phyloP scores from a whole-genome alignment of 2,888 invertebrate species.

The Mythimna pallens region DNA sequence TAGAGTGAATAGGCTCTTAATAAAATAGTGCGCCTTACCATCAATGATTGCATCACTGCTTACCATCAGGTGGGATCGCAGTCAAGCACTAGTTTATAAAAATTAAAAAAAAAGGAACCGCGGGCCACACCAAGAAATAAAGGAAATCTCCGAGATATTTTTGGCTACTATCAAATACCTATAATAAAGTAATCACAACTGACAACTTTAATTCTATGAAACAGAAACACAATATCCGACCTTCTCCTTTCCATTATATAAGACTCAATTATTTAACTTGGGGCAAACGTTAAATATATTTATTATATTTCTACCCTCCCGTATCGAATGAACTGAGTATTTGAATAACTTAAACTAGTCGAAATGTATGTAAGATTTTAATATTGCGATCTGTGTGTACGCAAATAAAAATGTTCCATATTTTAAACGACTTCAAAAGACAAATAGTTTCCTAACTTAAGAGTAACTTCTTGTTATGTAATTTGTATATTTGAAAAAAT shows the following conservation, averaged over 20 bases:
- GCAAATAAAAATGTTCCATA: neutral
- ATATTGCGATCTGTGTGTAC: neutral
- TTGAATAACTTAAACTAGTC: conserved; percentile 1
- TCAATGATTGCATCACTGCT: too few species aligned
- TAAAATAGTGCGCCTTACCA: too few species aligned
- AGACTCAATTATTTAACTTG: conserved; percentile 32
- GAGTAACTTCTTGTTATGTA: too few species aligned
- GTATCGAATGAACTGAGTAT: conserved; percentile 18
- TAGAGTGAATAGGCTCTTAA: too few species aligned
- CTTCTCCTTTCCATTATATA: conserved; percentile 31
- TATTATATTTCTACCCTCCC: conserved; percentile 27
- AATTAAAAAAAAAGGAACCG: too few species aligned
- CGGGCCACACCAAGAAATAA: neutral
- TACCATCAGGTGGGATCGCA: too few species aligned
- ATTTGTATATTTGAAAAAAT: too few species aligned
- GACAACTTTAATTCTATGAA: conserved; percentile 34
- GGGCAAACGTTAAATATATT: conserved; percentile 26
- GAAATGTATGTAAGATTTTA: neutral
- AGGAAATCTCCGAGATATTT: neutral
- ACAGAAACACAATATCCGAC: conserved; percentile 37
- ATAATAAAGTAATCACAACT: conserved; percentile 11
- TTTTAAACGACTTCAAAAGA: neutral
- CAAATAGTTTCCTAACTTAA: too few species aligned
- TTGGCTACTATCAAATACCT: neutral
- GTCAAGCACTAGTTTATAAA: too few species aligned